These are phyloP conservation scores for Augochlorella aurata DNA, from an alignment of 2,888 invertebrate species.

Conservation along the genomic window DNA sequence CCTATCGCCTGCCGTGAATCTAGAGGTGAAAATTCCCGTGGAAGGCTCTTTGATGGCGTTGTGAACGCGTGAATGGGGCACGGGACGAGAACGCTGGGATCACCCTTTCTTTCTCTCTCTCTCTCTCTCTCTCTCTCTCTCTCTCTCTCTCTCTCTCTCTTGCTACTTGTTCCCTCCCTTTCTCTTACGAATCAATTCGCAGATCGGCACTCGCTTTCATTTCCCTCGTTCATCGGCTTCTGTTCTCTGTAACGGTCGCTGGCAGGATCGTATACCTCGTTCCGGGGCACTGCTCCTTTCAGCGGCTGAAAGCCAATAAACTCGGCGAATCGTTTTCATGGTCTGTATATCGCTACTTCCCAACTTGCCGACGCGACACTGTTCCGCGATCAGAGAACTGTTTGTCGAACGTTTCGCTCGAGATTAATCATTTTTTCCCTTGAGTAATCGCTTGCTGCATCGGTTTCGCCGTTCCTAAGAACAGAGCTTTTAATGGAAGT, in stretches of 20 bases:
- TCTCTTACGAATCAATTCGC: conserved; percentile 63
- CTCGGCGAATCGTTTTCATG: conserved; percentile 17
- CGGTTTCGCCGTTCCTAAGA: not conserved
- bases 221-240: conserved; percentile 48
- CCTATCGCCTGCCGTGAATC: conserved; percentile 53
- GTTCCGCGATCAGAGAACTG: not conserved
- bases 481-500: not conserved
- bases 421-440: not conserved
- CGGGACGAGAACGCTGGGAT: conserved; percentile 1
- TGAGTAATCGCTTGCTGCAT: not conserved
- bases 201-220: conserved; percentile 63
- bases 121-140: conserved; percentile 35
- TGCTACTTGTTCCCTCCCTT: conserved; percentile 21
- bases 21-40: conserved; percentile 60
- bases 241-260: conserved; percentile 36
- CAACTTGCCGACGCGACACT: not conserved
- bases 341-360: not conserved
- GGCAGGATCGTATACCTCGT: conserved; percentile 43
- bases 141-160: not conserved
- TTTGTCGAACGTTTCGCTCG: not conserved
- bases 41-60: conserved; percentile 61
- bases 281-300: conserved; percentile 3
- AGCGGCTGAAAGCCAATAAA: conserved; percentile 1
- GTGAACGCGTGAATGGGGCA: conserved; percentile 29
- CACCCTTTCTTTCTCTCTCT: not conserved